Base-by-base conservation (phyloP, 2,888 invertebrate genomes). In the Stenurella melanura region DNA sequence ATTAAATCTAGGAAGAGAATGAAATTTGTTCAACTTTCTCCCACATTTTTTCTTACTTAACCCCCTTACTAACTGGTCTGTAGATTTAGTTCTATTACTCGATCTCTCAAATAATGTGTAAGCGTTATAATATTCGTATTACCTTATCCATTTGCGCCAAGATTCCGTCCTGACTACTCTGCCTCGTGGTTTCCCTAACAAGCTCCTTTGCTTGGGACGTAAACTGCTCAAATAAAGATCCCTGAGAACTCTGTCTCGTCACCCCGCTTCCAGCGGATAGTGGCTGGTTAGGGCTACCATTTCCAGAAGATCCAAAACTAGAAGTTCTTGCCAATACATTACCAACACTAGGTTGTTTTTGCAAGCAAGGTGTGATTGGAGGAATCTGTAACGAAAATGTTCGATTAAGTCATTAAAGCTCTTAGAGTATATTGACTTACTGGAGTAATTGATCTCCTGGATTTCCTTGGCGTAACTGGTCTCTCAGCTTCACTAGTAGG, bases 121-220 rank as follows among this genome's bases (percentile, higher is more conserved):
- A 42, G 42, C 42, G 17, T 18, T 56, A 17, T 0, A 56, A 18
- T 57, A 58, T 15, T 58, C 26, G 79, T 90, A 79, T n/a, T 90
- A 96, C 96, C 93, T 97, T 97, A 86, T 97, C 97, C 93, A 97
- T 95, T 80, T 97, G 97, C 1, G 96, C 96, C 10, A 97, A 90
- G 6, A 96, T 87, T 30, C 96, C 96, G 88, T 97, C 97, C 88
- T 97, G 97, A 85, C 96, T 96, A 88, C 95, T 95, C 88, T 97
- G 97, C 1, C 96, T 91, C 0, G 96, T 96, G 0, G 96, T 96
- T 87, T 97, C 97, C 66, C 95, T 92, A 1, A 97, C 96, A 74
- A 97, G 90, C 84, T 97, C 97, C 88, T 97, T 96, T 12, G 97
- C 97, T 86, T 97, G 97, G 0, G 93, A 93, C 4, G 97, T 95